Evolutionary conservation across 1,140 invertebrate species (phyloP).

Genomic region (Yoshiicerus persimilis): DNA sequence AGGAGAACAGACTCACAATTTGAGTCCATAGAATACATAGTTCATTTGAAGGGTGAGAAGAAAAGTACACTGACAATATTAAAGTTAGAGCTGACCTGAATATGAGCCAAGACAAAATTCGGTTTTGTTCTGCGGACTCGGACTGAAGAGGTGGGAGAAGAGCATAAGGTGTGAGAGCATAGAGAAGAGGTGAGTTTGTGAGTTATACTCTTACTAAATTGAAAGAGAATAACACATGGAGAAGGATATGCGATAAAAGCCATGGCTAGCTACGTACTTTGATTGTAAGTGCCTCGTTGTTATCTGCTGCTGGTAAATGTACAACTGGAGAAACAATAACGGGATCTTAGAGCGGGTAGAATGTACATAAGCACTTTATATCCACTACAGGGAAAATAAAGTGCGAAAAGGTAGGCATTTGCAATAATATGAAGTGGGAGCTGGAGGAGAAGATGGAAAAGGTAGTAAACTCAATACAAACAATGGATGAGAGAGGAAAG

Average conservation of each 20-base stretch:
- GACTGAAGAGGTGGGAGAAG: not conserved
- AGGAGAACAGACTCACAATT: too few relatives aligned
- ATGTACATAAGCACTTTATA: not conserved
- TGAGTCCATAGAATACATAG: not conserved
- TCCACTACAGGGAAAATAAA: not conserved
- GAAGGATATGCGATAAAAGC: not conserved
- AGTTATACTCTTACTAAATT: not conserved
- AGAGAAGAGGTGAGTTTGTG: not conserved
- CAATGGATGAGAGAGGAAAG: not conserved
- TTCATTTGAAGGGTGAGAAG: not conserved
- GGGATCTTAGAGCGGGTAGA: not conserved
- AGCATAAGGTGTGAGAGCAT: not conserved
- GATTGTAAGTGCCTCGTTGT: not conserved
- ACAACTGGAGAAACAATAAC: not conserved
- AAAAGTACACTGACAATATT: not conserved
- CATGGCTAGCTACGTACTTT: not conserved
- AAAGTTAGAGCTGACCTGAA: not conserved
- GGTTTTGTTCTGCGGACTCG: not conserved
- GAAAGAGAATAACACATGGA: not conserved
- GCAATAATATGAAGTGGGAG: not conserved
- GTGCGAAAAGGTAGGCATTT: not conserved
- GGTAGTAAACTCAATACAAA: not conserved
- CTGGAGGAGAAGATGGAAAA: not conserved
- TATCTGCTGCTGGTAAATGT: not conserved
- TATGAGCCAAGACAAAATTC: not conserved